Evolutionary conservation across 1,140 invertebrate genomes (phyloP), one percentile per base, ranked within the genome.

Genomic region (Brachionus sp.): DNA sequence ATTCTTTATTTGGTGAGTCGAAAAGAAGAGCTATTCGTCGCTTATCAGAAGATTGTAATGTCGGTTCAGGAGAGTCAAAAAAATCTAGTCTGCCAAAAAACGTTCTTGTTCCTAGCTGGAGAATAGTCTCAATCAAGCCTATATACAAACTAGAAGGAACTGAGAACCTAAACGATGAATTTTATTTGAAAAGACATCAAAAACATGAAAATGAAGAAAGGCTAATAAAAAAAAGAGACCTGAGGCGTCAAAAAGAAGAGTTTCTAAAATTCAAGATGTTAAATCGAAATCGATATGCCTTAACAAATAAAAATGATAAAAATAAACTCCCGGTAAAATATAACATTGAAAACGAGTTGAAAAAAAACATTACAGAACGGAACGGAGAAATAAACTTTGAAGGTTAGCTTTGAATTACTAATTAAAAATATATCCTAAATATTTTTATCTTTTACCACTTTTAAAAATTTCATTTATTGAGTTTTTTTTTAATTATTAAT

Each of bases 181-280:
- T 42, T 57, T 80, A 62, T 39, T 37, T 62, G 35, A 80, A 80
- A 19, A 0, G 77, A 13, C 77, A 80, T 6, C 50, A 62, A 80
- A 80, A 80, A 10, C 62, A 37, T 16, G 77, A 80, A 62, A 80
- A 80, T 29, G 62, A 80, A 9, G 77, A 80, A 9, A 80, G n/a
- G 13, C 37, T 42, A n/a, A 62, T 80, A 35, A 80, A 80, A 80
- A 75, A 75, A 75, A 46, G 70, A 33, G 70, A 75, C 19, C 13
- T 75, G 19, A 44, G 70, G 23, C 37, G 70, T 44, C 70, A 75
- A 46, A 75, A n/a, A 19, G 70, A 75, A 25, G 70, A 75, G 39
- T 75, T 25, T 25, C 10, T 50, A 1, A 75, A 75, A 46, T 46
- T 46, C 10, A 75, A 29, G 25, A 23, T 75, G n/a, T 13, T 75